These are phyloP conservation scores for Orchesella cincta DNA, from an alignment of 1,140 invertebrate species.

Conservation along the genomic window DNA sequence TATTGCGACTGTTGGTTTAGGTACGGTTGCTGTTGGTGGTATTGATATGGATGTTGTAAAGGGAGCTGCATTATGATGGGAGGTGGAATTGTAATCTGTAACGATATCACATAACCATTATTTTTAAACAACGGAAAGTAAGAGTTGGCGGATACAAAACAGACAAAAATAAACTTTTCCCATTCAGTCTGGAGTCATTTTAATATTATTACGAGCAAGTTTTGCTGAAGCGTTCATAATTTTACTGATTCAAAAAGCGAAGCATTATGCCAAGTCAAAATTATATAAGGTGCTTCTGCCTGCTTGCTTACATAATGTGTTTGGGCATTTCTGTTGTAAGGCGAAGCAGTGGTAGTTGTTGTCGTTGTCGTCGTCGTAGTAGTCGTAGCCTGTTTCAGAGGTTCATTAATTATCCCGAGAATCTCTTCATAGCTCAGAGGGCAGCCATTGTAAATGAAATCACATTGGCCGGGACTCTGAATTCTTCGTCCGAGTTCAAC, in stretches of 20 bases:
- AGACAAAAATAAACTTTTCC: neutral
- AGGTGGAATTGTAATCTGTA: neutral
- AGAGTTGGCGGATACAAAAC: neutral
- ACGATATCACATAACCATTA: no score
- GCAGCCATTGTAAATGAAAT: slow-evolving; percentile 35
- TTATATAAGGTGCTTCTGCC: neutral
- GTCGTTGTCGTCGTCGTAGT: neutral
- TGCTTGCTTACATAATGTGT: neutral
- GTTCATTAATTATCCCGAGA: slow-evolving; percentile 36
- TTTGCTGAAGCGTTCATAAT: neutral
- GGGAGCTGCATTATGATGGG: neutral
- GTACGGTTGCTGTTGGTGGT: no score
- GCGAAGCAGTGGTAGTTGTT: neutral
- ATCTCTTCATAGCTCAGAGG: slow-evolving; percentile 33
- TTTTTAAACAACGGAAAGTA: no score
- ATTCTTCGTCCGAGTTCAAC: slow-evolving; percentile 34
- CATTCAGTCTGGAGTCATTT: neutral
- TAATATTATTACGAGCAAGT: neutral
- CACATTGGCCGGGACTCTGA: slow-evolving; percentile 18
- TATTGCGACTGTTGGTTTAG: no score
- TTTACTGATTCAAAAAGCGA: no score
- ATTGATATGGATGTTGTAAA: neutral
- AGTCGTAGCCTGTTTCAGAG: neutral
- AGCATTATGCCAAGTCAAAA: no score
- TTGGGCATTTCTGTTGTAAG: neutral